Evolutionary conservation across 2,797 vertebrate species (phyloP).

Genomic region (Clarias fuscus): DNA sequence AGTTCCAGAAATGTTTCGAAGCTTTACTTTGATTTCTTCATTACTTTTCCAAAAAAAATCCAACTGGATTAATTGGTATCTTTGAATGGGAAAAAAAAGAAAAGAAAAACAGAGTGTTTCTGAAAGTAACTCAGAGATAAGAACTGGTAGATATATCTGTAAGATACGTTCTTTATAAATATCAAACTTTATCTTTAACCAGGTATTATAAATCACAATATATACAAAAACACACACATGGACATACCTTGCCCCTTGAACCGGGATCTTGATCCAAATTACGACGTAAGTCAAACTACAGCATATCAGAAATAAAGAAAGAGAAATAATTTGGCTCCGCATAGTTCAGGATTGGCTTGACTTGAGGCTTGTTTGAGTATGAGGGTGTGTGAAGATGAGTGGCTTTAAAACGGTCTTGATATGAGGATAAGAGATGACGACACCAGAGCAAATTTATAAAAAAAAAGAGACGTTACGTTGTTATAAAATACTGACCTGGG

Average conservation of each 20-base stretch:
- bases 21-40: neutral
- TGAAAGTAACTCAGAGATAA: neutral
- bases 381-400: neutral
- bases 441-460: neutral
- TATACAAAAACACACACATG: neutral
- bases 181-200: too few relatives aligned
- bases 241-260: conserved; percentile 24
- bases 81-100: neutral
- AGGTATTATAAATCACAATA: neutral
- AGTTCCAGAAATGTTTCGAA: neutral
- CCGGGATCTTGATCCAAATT: conserved; percentile 11
- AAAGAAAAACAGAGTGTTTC: too few relatives aligned
- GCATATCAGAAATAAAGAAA: neutral
- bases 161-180: neutral
- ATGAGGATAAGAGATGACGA: neutral
- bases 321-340: neutral
- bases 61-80: neutral
- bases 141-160: neutral
- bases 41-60: neutral
- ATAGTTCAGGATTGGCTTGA: conserved; percentile 25
- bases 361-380: neutral
- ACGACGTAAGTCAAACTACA: conserved; percentile 31
- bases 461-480: neutral
- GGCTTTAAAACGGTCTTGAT: neutral
- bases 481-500: neutral